These are phyloP conservation scores for Chelonia mydas DNA, from an alignment of 2,797 vertebrate species.

Conservation along the genomic window DNA sequence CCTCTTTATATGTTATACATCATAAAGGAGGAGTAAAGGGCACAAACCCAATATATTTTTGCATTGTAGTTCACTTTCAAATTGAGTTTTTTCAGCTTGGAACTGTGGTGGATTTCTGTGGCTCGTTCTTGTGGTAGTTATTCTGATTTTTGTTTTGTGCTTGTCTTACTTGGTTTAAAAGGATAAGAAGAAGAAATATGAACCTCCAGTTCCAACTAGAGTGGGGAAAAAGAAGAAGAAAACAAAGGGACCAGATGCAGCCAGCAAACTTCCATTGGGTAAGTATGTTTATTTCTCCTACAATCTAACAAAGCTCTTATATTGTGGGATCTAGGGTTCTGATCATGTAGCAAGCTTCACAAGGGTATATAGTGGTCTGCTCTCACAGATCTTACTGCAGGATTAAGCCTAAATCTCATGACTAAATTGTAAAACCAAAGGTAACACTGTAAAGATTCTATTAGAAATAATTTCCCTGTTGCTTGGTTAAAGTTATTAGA, in stretches of 20 bases:
- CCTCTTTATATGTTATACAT: rapidly evolving
- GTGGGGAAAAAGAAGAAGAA: slow-evolving; percentile 99
- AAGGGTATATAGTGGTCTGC: neutral
- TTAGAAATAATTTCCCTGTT: neutral
- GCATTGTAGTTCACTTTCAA: rapidly evolving
- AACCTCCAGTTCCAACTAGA: slow-evolving; percentile 97
- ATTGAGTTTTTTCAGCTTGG: neutral
- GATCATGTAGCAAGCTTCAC: neutral
- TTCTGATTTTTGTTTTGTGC: rapidly evolving
- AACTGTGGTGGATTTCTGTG: rapidly evolving
- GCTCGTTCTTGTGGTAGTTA: neutral
- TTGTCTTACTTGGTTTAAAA: slow-evolving; percentile 67
- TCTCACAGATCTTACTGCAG: rapidly evolving
- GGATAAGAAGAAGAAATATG: slow-evolving; percentile 99
- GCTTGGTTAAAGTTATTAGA: neutral
- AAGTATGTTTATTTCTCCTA: slow-evolving; percentile 15
- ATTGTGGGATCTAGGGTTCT: neutral
- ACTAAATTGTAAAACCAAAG: neutral
- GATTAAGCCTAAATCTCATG: too few species aligned
- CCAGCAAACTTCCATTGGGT: slow-evolving; percentile 97
- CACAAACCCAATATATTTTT: neutral
- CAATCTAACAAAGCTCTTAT: neutral
- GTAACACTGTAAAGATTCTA: neutral
- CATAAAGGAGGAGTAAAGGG: neutral
- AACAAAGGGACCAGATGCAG: slow-evolving; percentile 97